Conservation (phyloP, 2,113 vertebrate species). For the Oxyruncus cristatus region DNA sequence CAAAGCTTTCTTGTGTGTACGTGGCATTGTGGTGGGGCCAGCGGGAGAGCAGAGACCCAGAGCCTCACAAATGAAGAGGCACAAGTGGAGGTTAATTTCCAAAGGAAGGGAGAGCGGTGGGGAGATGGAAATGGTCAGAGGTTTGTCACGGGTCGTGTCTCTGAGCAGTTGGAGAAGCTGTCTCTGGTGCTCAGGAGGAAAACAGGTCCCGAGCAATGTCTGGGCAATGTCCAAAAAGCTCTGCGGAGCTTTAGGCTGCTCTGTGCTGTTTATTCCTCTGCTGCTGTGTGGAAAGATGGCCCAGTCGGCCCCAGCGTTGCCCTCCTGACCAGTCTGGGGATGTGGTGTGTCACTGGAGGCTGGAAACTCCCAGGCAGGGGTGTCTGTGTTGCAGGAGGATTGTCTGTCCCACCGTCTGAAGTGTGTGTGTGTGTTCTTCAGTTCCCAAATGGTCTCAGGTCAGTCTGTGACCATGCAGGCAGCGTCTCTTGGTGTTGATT, state of each 20-base stretch:
- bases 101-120: not conserved
- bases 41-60: not conserved
- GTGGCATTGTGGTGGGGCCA: not conserved
- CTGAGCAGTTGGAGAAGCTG: not conserved
- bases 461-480: not conserved
- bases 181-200: not conserved
- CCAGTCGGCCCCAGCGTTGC: not conserved
- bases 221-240: not conserved
- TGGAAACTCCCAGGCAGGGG: not conserved
- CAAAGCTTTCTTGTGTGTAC: constrained; percentile 59
- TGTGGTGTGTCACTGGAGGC: not conserved
- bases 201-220: not conserved
- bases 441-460: not conserved
- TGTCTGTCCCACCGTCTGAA: not conserved
- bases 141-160: not conserved
- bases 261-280: not conserved
- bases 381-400: not conserved
- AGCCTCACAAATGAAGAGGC: not conserved
- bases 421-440: rapidly evolving
- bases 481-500: not conserved
- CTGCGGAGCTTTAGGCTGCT: not conserved
- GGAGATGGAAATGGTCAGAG: not conserved
- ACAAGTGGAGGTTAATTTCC: not conserved
- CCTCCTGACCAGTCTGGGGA: not conserved
- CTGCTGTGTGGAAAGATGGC: not conserved